Conservation (phyloP, 2,797 vertebrate species). For the Mastacembelus armatus region DNA sequence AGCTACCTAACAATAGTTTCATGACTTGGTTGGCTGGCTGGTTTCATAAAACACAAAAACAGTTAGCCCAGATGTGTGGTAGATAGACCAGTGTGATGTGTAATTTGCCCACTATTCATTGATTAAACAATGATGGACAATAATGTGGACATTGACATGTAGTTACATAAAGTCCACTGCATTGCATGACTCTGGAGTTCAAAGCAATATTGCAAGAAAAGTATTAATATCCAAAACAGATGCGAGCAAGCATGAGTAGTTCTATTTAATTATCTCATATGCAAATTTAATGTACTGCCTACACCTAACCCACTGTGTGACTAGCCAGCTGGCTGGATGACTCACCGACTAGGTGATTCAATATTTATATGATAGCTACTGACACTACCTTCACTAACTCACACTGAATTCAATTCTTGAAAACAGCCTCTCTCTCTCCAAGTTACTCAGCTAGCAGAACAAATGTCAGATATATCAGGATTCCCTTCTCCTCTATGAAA, state of each 20-base stretch:
- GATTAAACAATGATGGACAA: too few relatives aligned
- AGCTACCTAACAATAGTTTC: too few relatives aligned
- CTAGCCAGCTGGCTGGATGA: conserved; percentile 22
- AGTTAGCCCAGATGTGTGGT: too few relatives aligned
- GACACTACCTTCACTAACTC: conserved; percentile 10
- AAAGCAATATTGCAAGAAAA: background rate
- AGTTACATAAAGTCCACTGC: too few relatives aligned
- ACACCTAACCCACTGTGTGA: too few relatives aligned
- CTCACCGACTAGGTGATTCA: conserved; percentile 20
- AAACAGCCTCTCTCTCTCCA: background rate
- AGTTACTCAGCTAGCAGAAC: conserved; percentile 32
- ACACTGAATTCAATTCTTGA: conserved; percentile 14
- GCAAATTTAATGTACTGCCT: background rate
- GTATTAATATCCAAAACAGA: background rate
- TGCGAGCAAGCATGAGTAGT: background rate
- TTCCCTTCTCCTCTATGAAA: conserved; percentile 11
- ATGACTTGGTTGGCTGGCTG: too few relatives aligned
- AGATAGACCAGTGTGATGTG: too few relatives aligned
- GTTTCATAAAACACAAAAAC: too few relatives aligned
- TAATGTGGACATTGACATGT: too few relatives aligned
- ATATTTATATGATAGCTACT: conserved; percentile 20
- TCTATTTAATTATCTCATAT: too few relatives aligned
- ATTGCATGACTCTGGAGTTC: too few relatives aligned
- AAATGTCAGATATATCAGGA: conserved; percentile 56
- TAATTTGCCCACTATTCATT: too few relatives aligned